Base-by-base conservation (phyloP, 1,140 invertebrate species). In the Meteorus sp. region DNA sequence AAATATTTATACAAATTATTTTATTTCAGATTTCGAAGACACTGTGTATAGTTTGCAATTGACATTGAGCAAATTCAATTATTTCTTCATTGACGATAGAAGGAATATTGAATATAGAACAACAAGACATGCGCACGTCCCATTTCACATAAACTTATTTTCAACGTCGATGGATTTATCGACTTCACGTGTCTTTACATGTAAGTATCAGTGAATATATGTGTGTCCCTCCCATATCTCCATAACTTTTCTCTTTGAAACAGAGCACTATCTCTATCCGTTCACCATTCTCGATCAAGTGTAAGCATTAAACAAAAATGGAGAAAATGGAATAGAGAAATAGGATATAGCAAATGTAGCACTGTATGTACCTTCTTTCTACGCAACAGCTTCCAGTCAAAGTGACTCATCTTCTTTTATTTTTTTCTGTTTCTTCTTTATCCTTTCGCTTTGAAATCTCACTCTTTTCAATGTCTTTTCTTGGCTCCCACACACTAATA, bases 371-470 rank as follows among this genome's bases (percentile, higher is more conserved):
- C 78, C 78, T 80, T 80, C 64, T 79, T 80, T 61, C 77, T 73
- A 59, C 78, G 74, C 52, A 80, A 62, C 52, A 80, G 64, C 59
- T 77, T 80, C 78, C 78, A 80, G 69, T 80, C 78, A 64, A 80
- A 80, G 65, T 80, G 75, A 72, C 70, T 77, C 78, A 80, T 79
- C 64, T 63, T 76, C 68, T 56, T 57, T 41, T 69, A 53, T 56
- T 71, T n/a, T n/a, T n/a, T n/a, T n/a, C n/a, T n/a, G n/a, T n/a
- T n/a, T n/a, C n/a, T n/a, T n/a, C n/a, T n/a, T n/a, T n/a, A n/a
- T n/a, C n/a, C n/a, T 13, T 8, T 47, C 13, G n/a, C 4, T 6
- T 31, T n/a, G 13, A 29, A 20, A 22, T n/a, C n/a, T n/a, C n/a
- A 51, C 23, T 33, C 5, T 60, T 25, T 2, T 27, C 44, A 29